Percentiles rank a stretch among this genome's conserved stretches.
phyloP scores from a whole-genome alignment of 2,113 vertebrate genomes.

The Taxidea taxus region DNA sequence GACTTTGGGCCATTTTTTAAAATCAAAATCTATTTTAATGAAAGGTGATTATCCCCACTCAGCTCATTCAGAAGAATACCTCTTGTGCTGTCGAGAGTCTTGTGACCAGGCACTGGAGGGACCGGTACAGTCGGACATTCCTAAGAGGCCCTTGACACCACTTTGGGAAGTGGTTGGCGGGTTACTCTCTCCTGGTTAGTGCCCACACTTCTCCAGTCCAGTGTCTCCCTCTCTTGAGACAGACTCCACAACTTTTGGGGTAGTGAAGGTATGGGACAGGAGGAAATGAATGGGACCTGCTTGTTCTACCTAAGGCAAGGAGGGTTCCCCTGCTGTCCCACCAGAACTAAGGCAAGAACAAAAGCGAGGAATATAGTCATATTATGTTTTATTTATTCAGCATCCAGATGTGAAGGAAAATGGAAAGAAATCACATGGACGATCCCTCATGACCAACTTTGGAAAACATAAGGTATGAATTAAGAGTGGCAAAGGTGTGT shows the following conservation, averaged over 20 bases:
- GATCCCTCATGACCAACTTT: constrained; percentile 92
- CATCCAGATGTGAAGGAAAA: constrained; percentile 88
- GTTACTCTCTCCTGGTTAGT: neutral
- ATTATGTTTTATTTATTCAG: constrained; percentile 79
- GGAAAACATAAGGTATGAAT: constrained; percentile 93
- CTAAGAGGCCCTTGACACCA: neutral
- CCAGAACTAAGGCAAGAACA: neutral
- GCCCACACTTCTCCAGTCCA: neutral
- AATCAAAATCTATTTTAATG: constrained; percentile 5
- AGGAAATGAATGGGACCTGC: neutral
- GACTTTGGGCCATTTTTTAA: neutral
- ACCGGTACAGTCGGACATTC: too few species aligned
- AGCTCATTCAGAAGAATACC: neutral
- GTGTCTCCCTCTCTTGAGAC: neutral
- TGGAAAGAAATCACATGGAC: constrained; percentile 92
- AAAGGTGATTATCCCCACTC: neutral
- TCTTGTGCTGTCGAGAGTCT: neutral
- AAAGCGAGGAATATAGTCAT: neutral
- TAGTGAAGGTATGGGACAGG: neutral
- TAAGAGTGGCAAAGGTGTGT: neutral
- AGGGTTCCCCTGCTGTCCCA: neutral
- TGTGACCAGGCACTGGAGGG: neutral
- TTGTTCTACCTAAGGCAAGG: neutral
- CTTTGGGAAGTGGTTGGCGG: neutral
- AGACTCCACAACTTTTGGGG: neutral